phyloP scores from a whole-genome alignment of 2,888 invertebrate species.

The Brachyopa scutellaris region DNA sequence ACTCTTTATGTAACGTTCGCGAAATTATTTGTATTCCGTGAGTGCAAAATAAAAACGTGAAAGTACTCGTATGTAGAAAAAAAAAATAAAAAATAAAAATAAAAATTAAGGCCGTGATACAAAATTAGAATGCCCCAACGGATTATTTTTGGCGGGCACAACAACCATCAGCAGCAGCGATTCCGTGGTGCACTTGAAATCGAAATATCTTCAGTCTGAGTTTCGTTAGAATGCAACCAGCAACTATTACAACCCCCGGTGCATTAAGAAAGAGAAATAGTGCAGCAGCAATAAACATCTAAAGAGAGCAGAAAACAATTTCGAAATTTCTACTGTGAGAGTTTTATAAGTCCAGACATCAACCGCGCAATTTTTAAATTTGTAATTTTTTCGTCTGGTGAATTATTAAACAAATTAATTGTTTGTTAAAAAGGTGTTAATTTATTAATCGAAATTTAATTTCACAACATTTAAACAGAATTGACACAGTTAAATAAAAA shows the following conservation, averaged over 20 bases:
- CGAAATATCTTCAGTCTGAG: conserved; percentile 28
- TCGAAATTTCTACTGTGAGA: conserved; percentile 51
- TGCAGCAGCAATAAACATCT: conserved; percentile 25
- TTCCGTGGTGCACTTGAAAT: conserved; percentile 55
- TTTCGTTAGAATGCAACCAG: conserved; percentile 57
- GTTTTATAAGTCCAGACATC: conserved; percentile 52
- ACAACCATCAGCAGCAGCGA: conserved; percentile 39
- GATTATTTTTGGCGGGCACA: conserved; percentile 72
- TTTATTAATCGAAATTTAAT: conserved; percentile 1
- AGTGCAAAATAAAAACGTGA: conserved; percentile 51
- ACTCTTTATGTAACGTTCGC: conserved; percentile 64
- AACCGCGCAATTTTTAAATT: conserved; percentile 21
- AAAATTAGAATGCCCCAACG: conserved; percentile 70
- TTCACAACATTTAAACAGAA: conserved; percentile 6
- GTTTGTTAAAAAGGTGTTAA: conserved; percentile 10
- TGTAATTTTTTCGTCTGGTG: conserved; percentile 31
- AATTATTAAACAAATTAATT: conserved; percentile 28
- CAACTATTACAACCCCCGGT: conserved; percentile 29
- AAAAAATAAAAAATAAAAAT: conserved; percentile 25
- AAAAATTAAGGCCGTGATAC: conserved; percentile 69
- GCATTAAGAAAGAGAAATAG: conserved; percentile 53
- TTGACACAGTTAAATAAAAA: conserved; percentile 15
- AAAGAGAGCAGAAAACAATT: conserved; percentile 60
- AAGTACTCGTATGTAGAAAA: conserved; percentile 10
- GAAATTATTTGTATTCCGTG: conserved; percentile 34